These are phyloP conservation scores for Podarcis muralis DNA, from an alignment of 2,113 vertebrate species.

Conservation along the genomic window DNA sequence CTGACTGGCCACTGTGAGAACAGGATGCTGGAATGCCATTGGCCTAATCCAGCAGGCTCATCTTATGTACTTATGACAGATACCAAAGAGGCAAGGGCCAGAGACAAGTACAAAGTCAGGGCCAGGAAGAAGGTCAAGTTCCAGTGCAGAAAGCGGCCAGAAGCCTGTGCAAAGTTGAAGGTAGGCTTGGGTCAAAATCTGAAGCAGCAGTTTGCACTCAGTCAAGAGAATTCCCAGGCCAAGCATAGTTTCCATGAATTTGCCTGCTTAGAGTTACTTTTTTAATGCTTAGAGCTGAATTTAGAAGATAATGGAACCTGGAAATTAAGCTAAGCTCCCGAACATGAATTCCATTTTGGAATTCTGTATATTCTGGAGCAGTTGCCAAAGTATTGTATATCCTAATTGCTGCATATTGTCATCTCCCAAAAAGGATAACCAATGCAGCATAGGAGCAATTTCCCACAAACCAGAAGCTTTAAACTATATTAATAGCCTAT, in stretches of 20 bases:
- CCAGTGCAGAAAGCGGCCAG: no score
- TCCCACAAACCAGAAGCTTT: constrained; percentile 36
- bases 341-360: constrained; percentile 24
- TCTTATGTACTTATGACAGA: no score
- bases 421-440: constrained; percentile 46
- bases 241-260: background rate
- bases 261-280: background rate
- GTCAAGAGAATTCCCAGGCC: no score
- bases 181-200: no score
- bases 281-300: background rate
- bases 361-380: constrained; percentile 29
- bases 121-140: no score
- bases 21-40: no score
- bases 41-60: no score
- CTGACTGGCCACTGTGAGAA: no score
- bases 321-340: constrained; percentile 25
- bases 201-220: background rate
- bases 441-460: constrained; percentile 31
- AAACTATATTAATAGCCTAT: constrained; percentile 46
- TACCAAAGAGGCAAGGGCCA: no score
- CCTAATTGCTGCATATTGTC: constrained; percentile 28
- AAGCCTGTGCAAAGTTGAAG: no score
- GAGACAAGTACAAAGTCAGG: no score
- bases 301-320: background rate
- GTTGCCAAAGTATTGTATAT: constrained; percentile 25